phyloP scores from a whole-genome alignment of 2,797 vertebrate species.

The Sebastes melanostomus region DNA sequence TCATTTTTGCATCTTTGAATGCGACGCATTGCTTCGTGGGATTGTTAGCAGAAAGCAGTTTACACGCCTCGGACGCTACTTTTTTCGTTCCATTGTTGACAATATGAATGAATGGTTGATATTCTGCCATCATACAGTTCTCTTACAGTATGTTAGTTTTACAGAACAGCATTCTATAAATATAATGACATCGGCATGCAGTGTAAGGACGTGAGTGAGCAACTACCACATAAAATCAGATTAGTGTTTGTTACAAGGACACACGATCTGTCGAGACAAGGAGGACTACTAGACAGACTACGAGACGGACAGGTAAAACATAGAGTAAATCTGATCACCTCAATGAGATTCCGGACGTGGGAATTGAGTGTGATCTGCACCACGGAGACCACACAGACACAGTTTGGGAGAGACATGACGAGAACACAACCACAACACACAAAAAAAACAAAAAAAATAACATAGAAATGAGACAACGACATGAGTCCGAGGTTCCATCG shows the following conservation, averaged over 20 bases:
- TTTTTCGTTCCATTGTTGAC: background rate
- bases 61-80: background rate
- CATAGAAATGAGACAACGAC: constrained; percentile 67
- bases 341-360: constrained; percentile 88
- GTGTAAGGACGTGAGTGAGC: constrained; percentile 39
- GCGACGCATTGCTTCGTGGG: background rate
- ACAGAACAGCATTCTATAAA: background rate
- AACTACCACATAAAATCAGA: constrained; percentile 26
- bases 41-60: background rate
- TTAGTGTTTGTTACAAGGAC: constrained; percentile 61
- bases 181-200: constrained; percentile 58
- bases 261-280: constrained; percentile 38
- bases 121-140: background rate
- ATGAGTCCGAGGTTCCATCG: constrained; percentile 70
- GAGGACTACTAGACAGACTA: constrained; percentile 63
- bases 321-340: constrained; percentile 85
- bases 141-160: background rate
- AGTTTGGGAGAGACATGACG: constrained; percentile 70
- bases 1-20: background rate
- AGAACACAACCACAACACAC: constrained; percentile 62
- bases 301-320: constrained; percentile 50
- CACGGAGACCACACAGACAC: constrained; percentile 77
- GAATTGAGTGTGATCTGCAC: constrained; percentile 89
- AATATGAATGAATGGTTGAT: background rate
- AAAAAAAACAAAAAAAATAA: constrained; percentile 64